Evolutionary conservation across 2,888 invertebrate species (phyloP).

Genomic region (Bellardia bayeri): DNA sequence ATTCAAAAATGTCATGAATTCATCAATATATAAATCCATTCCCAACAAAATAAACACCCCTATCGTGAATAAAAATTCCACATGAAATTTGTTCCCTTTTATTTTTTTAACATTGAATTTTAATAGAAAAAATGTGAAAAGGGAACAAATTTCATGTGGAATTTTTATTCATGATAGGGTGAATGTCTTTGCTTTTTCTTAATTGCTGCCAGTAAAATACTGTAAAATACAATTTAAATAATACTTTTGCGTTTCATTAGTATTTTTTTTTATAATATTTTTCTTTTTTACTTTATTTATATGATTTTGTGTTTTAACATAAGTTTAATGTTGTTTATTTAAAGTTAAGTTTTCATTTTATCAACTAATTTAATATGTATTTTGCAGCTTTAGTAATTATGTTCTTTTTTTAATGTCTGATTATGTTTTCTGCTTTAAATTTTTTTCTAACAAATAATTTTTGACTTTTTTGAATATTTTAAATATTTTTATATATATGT

Average conservation of each 20-base stretch:
- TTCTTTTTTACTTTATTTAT: neutral
- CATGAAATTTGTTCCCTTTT: too few relatives aligned
- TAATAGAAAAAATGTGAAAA: too few relatives aligned
- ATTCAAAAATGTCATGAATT: too few relatives aligned
- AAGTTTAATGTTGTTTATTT: neutral
- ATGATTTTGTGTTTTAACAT: constrained; percentile 2
- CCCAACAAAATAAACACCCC: too few relatives aligned
- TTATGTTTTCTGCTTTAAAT: constrained; percentile 42
- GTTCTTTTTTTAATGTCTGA: constrained; percentile 43
- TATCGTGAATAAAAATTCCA: too few relatives aligned
- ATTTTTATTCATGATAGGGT: too few relatives aligned
- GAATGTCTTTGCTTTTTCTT: too few relatives aligned
- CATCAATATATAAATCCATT: too few relatives aligned
- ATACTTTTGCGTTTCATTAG: too few relatives aligned
- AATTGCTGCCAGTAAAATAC: neutral
- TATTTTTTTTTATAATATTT: neutral
- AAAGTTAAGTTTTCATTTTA: neutral
- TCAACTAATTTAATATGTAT: constrained; percentile 7
- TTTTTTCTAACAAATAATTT: constrained; percentile 41
- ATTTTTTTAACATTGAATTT: too few relatives aligned
- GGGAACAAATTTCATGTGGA: too few relatives aligned
- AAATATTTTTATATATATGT: constrained; percentile 25
- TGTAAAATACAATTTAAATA: neutral
- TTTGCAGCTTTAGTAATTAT: neutral
- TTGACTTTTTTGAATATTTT: constrained; percentile 41